phyloP scores from a whole-genome alignment of 2,113 vertebrate genomes.

The Galemys pyrenaicus region DNA sequence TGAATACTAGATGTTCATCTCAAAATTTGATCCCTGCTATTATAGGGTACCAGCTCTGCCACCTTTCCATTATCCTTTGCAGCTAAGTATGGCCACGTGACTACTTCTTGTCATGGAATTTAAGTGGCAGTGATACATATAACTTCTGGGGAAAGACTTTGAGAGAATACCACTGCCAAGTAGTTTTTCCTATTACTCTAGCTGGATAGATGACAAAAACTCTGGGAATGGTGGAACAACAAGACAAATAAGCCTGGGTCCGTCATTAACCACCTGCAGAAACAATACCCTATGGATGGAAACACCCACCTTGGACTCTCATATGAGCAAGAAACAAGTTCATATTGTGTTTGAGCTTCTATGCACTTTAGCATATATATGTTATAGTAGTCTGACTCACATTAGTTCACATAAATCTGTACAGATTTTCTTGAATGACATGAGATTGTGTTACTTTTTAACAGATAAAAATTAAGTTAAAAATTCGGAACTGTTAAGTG shows the following conservation, averaged over 20 bases:
- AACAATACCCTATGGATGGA: too few species aligned
- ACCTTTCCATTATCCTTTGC: neutral
- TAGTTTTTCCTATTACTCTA: neutral
- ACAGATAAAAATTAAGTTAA: neutral
- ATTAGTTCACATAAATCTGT: neutral
- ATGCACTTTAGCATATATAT: neutral
- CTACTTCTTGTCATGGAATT: neutral
- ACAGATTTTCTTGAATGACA: neutral
- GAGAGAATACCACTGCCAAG: neutral
- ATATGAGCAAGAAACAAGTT: neutral
- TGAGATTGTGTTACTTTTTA: neutral
- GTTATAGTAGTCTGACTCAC: neutral
- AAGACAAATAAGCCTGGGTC: neutral
- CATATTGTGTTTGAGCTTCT: neutral
- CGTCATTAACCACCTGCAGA: neutral
- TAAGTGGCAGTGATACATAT: neutral
- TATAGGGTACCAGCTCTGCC: neutral
- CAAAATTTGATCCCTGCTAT: neutral
- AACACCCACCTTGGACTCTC: neutral
- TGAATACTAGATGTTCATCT: neutral
- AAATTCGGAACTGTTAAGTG: neutral
- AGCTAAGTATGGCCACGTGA: neutral
- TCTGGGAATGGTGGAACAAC: neutral
- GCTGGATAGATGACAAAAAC: neutral
- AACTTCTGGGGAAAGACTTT: neutral